These are phyloP conservation scores for Drosophila cracens DNA, from an alignment of 2,888 invertebrate genomes.

Conservation along the genomic window DNA sequence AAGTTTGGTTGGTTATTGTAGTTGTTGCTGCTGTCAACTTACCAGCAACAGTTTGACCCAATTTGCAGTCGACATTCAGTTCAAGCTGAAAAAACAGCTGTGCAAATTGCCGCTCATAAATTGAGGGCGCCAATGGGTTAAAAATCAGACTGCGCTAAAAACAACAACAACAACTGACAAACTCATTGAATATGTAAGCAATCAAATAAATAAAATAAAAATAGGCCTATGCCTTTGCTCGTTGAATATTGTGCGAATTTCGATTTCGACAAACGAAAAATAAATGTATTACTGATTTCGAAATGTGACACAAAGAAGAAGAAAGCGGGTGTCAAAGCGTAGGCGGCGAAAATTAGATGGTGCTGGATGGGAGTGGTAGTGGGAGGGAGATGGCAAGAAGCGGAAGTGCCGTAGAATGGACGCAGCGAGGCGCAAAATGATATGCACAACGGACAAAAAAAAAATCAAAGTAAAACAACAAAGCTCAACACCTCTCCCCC, in stretches of 20 bases:
- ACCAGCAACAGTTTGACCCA: constrained; percentile 73
- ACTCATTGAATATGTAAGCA: constrained; percentile 56
- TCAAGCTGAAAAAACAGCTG: constrained; percentile 63
- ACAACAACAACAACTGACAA: constrained; percentile 52
- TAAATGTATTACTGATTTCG: constrained; percentile 31
- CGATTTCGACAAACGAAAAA: constrained; percentile 51
- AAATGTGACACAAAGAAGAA: constrained; percentile 47
- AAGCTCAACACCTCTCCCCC: constrained; percentile 17
- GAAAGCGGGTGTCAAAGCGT: constrained; percentile 54
- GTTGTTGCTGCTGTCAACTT: constrained; percentile 25
- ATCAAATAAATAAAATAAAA: constrained; percentile 31
- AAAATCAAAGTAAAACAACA: neutral
- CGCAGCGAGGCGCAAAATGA: constrained; percentile 73
- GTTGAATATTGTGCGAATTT: constrained; percentile 38
- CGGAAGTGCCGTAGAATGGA: constrained; percentile 24
- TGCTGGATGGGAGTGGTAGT: neutral
- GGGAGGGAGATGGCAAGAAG: neutral
- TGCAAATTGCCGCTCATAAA: constrained; percentile 53
- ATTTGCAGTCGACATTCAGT: constrained; percentile 56
- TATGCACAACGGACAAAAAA: constrained; percentile 43
- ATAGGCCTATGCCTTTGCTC: constrained; percentile 68
- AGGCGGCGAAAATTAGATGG: constrained; percentile 30
- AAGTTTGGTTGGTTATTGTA: constrained; percentile 68
- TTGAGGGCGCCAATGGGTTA: constrained; percentile 48
- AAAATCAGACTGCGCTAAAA: constrained; percentile 26